Conservation (phyloP, 37 sponge, comb jelly and placozoan genomes). For the Halichondria panicea region DNA sequence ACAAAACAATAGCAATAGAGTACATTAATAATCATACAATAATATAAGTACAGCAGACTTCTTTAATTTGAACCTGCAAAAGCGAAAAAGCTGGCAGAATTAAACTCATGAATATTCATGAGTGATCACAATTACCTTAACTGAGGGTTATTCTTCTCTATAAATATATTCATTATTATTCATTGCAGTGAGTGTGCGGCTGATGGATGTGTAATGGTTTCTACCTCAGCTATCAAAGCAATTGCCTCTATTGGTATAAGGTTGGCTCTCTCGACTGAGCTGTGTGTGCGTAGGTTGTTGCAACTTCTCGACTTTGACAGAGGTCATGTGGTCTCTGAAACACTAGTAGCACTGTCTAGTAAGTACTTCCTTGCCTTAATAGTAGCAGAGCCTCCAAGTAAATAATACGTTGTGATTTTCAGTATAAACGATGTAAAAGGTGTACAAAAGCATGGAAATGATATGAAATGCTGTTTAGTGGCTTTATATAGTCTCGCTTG, state of each 20-base stretch:
- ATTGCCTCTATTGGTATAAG: conserved; percentile 73
- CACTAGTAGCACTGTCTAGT: conserved; percentile 78
- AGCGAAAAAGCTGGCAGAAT: not conserved
- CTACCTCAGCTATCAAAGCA: conserved; percentile 71
- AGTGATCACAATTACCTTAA: not conserved
- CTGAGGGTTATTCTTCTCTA: too few relatives aligned
- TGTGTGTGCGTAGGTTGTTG: conserved; percentile 78
- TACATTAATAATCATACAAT: not conserved
- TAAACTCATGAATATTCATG: not conserved
- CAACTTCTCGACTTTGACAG: conserved; percentile 69
- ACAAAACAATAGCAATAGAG: not conserved
- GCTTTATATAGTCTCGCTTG: too few relatives aligned
- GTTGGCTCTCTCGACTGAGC: conserved; percentile 48
- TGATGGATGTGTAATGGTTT: conserved; percentile 77
- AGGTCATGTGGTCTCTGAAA: conserved; percentile 68
- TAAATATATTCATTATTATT: not conserved
- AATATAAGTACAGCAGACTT: too few relatives aligned
- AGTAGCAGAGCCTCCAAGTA: too few relatives aligned
- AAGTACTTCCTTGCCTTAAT: too few relatives aligned
- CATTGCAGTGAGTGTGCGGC: conserved; percentile 79
- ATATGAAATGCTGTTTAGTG: too few relatives aligned
- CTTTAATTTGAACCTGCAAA: too few relatives aligned
- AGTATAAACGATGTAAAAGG: too few relatives aligned
- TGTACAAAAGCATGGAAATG: too few relatives aligned
- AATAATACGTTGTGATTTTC: too few relatives aligned